These are phyloP conservation scores for Ormyrus pomaceus DNA, from an alignment of 2,888 invertebrate species.

Conservation along the genomic window DNA sequence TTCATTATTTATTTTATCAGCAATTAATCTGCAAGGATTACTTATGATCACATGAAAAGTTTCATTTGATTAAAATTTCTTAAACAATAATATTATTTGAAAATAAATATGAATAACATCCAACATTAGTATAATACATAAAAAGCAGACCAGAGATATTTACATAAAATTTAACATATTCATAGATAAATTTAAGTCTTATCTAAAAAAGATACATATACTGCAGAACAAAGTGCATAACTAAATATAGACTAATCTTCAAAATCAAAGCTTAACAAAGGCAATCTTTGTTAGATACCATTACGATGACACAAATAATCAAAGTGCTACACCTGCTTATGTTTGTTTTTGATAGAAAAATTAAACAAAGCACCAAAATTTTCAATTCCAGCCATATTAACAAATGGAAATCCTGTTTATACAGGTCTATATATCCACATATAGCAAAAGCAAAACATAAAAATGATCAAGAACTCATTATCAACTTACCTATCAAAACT, in stretches of 20 bases:
- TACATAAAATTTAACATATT: background rate
- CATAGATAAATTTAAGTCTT: background rate
- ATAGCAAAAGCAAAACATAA: background rate
- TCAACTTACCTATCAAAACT: constrained; percentile 41
- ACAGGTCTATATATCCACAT: background rate
- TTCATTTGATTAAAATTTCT: no score
- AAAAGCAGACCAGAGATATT: background rate
- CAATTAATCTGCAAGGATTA: background rate
- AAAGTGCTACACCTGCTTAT: constrained; percentile 1
- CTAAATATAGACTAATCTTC: constrained; percentile 33
- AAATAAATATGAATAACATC: background rate
- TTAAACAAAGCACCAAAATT: background rate
- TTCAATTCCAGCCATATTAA: background rate
- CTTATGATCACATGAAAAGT: no score
- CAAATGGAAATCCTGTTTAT: background rate
- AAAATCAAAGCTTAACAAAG: constrained; percentile 39
- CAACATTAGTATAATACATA: background rate
- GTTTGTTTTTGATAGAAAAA: constrained; percentile 6
- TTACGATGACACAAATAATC: constrained; percentile 14
- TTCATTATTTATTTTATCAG: background rate
- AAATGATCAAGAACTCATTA: background rate
- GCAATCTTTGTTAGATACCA: constrained; percentile 17
- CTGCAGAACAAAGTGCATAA: constrained; percentile 12
- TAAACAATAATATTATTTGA: no score
- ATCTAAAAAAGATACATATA: background rate